phyloP scores from a whole-genome alignment of 2,797 vertebrate species.

The Anniella stebbinsi region DNA sequence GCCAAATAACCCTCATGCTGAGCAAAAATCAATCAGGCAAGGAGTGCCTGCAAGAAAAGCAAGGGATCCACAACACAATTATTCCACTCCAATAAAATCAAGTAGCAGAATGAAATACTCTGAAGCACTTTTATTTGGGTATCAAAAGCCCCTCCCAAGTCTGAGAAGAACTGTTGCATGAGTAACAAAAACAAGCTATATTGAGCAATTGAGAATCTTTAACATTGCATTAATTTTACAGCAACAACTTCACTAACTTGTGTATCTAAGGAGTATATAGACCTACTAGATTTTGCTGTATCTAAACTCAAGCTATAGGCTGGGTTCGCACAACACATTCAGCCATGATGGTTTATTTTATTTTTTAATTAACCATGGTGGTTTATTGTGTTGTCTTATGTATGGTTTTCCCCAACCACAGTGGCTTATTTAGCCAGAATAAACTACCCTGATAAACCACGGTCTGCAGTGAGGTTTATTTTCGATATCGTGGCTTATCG shows the following conservation, averaged over 20 bases:
- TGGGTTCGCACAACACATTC: too few species aligned
- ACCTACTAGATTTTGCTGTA: neutral
- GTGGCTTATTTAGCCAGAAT: too few species aligned
- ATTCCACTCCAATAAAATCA: neutral
- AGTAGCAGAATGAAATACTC: neutral
- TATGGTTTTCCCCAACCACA: too few species aligned
- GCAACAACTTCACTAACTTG: conserved; percentile 30
- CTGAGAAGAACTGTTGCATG: conserved; percentile 32
- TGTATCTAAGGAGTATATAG: neutral
- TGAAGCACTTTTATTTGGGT: neutral
- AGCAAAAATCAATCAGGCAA: neutral
- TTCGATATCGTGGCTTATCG: too few species aligned
- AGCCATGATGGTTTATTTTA: too few species aligned
- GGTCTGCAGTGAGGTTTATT: too few species aligned
- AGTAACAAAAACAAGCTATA: neutral
- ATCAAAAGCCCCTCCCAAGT: neutral
- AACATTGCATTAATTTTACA: conserved; percentile 27
- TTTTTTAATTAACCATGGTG: too few species aligned
- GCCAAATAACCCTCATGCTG: neutral
- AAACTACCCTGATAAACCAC: too few species aligned
- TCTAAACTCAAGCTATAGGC: neutral
- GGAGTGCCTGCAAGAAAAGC: neutral
- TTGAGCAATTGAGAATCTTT: neutral
- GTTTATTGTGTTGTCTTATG: too few species aligned
- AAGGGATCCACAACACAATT: neutral